Base-by-base conservation (phyloP, 2,113 vertebrate genomes). In the Poeciliopsis turrubarensis region DNA sequence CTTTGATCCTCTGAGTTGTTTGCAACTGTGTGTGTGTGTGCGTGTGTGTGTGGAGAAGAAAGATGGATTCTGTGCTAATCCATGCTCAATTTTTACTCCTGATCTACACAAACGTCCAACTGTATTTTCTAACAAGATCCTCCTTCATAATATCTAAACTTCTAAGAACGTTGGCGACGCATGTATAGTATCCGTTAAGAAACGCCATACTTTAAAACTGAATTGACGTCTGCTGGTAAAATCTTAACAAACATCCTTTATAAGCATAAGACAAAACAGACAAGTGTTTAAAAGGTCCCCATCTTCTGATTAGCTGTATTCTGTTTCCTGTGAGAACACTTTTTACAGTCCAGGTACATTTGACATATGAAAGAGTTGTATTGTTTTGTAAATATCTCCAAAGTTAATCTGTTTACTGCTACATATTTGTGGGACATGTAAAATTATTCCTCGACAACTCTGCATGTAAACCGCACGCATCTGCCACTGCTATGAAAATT, bases 1-100 rank as follows among this genome's bases (percentile, higher is more conserved):
- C 54, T 85, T 68, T 82, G 72, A 77, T 82, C 77, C 57, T 83
- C 4, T 14, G n/a, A 34, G 12, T 47, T 70, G 27, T 77, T 63
- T 22, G 65, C 19, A 51, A 65, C 19, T 62, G 81, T 31, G 60
- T 19, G n/a, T 72, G 41, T 37, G 44, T 25, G 60, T 25, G 17
- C 61, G 81, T 37, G 60, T 19, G n/a, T 72, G 41, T 30, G 47
- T 57, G 26, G 10, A 30, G 41, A 44, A 27, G 10, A 25, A 26
- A 32, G 29, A 76, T 60, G 39, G 27, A 60, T 63, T 69, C 51
- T 60, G 77, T 73, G 75, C 71, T 68, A 54, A 66, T 32, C 39
- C 15, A 47, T 39, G 57, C 69, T 26, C 37, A 12, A 81, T 81
- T 73, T 37, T 51, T 67, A 26, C 51, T 64, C 60, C 69, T 64